Percentiles rank a stretch among this genome's conserved stretches.
Conservation (phyloP, 2,797 vertebrate species). For the Rhabdophis nuchalis region DNA sequence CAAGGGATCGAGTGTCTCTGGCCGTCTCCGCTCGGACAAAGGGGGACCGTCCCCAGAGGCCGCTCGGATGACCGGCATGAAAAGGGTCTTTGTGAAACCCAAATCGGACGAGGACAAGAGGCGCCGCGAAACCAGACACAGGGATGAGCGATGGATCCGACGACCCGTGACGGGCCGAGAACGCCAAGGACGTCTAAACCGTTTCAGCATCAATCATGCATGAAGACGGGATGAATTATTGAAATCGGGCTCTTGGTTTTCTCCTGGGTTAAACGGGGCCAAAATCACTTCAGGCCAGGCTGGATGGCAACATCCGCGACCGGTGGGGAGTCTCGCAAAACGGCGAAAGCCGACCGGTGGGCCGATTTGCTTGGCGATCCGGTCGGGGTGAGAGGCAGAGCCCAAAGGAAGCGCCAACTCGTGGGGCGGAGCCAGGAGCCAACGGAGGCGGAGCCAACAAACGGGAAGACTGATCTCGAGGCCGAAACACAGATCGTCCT, state of each 20-base stretch:
- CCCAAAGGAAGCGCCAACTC: not conserved
- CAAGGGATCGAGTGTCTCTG: slow-evolving; percentile 29
- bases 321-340: not conserved
- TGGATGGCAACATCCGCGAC: no score
- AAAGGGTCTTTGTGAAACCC: slow-evolving; percentile 43
- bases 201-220: not conserved
- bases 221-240: not conserved
- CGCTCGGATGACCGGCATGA: slow-evolving; percentile 25
- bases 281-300: no score
- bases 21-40: not conserved
- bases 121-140: slow-evolving; percentile 49
- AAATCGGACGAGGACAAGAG: slow-evolving; percentile 34
- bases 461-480: fast-evolving
- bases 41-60: not conserved
- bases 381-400: fast-evolving
- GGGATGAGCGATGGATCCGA: fast-evolving
- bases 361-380: not conserved
- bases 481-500: not conserved
- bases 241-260: not conserved
- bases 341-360: not conserved
- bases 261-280: no score
- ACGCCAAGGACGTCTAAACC: not conserved
- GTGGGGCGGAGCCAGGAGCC: not conserved
- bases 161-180: slow-evolving; percentile 28
- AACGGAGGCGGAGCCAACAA: not conserved